phyloP scores from a whole-genome alignment of 2,113 vertebrate genomes.

The Prietella phreatophila region DNA sequence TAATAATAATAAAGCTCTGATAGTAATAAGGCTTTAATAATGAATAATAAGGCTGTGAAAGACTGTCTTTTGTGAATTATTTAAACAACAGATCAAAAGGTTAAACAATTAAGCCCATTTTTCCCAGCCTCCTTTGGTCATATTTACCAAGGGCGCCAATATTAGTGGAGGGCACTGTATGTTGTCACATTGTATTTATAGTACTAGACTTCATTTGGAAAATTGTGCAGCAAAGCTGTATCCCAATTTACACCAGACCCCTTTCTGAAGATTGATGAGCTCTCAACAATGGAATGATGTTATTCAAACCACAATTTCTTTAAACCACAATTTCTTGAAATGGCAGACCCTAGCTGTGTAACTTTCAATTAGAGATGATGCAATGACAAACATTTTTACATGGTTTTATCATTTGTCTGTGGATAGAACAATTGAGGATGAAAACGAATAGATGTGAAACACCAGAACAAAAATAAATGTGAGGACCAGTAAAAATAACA shows the following conservation, averaged over 20 bases:
- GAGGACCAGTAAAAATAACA: background rate
- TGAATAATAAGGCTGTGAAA: too few species aligned
- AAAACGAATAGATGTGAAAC: background rate
- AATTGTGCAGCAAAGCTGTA: background rate
- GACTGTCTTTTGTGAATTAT: too few species aligned
- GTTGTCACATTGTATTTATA: background rate
- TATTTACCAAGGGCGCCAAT: too few species aligned
- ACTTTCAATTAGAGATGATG: background rate
- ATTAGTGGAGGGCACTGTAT: background rate
- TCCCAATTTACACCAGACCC: background rate
- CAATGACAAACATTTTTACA: background rate
- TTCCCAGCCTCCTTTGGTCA: too few species aligned
- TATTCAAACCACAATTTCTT: background rate
- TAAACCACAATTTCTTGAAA: background rate
- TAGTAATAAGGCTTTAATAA: too few species aligned
- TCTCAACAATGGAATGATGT: background rate
- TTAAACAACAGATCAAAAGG: too few species aligned
- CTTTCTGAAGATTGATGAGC: background rate
- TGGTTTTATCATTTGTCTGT: background rate
- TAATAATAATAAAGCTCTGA: background rate
- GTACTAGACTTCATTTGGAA: background rate
- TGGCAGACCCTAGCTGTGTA: background rate
- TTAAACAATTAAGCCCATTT: too few species aligned
- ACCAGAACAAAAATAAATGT: background rate
- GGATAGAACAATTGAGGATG: background rate